Evolutionary conservation across 2,888 invertebrate species (phyloP), one percentile per base, ranked within the genome.

Genomic region (Cryptus viduatorius): DNA sequence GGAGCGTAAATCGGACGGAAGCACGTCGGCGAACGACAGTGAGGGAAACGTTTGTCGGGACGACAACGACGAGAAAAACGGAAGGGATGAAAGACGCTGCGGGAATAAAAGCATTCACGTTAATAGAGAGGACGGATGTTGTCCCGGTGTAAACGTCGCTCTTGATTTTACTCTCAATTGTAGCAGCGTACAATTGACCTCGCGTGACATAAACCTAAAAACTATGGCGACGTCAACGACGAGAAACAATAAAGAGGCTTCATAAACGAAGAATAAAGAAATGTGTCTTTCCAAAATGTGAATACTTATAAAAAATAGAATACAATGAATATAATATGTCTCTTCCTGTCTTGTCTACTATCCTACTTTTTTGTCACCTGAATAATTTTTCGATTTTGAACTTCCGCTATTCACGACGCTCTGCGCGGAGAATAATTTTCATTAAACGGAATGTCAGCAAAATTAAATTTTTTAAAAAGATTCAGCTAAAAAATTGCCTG

Each of bases 121-220:
- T 24, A 1, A 24, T 24, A 84, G 75, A 79, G 88, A 86, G 61
- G 84, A 85, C 46, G 81, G 79, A 29, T 88, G 89, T 72, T 91
- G 91, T 81, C 77, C 88, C 68, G 89, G 89, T 79, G 89, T 90
- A 77, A 91, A 90, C 84, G 89, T 90, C 64, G 90, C 92, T 53
- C 89, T 93, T 56, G 91, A 93, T 80, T 92, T 93, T 76, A 91
- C 91, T 31, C 87, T 92, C 81, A 91, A 92, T 86, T 93, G 93
- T 86, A 91, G 86, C 86, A 90, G 92, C 86, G 87, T 93, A 72
- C 91, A 90, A 86, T 88, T 93, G 84, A 90, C 90, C 29, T 90
- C 91, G 14, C 90, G 93, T n/a, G 90, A 92, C 78, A 86, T 89
- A 67, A 90, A 78, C 67, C 82, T 90, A 48, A 90, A 86, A 83